These are phyloP conservation scores for Mamestra brassicae DNA, from an alignment of 2,888 invertebrate genomes.

Conservation along the genomic window DNA sequence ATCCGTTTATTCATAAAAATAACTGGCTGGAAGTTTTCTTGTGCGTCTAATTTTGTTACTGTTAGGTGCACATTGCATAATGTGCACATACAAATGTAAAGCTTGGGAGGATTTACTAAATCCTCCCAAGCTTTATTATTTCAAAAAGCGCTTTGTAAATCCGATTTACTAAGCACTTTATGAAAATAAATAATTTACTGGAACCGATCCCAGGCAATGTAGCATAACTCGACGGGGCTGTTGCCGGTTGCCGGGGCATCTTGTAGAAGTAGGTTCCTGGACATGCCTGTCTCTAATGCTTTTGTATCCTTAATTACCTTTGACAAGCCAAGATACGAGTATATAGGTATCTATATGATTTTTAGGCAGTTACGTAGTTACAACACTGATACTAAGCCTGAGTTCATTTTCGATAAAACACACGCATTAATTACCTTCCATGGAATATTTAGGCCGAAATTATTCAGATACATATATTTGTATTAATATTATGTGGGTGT, in stretches of 20 bases:
- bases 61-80: constrained; percentile 26
- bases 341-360: background rate
- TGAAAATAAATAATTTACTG: too few relatives aligned
- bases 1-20: constrained; percentile 66
- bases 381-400: too few relatives aligned
- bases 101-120: constrained; percentile 9
- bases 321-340: background rate
- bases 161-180: too few relatives aligned
- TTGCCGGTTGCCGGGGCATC: background rate
- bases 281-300: background rate
- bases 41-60: constrained; percentile 56
- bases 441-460: too few relatives aligned
- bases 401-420: background rate
- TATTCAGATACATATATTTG: too few relatives aligned
- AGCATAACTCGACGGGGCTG: background rate
- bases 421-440: too few relatives aligned
- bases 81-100: constrained; percentile 12
- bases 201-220: too few relatives aligned
- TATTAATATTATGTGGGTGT: background rate
- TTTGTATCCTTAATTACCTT: background rate
- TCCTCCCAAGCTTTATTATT: too few relatives aligned
- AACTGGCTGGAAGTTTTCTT: constrained; percentile 56
- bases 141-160: too few relatives aligned
- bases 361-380: background rate
- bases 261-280: background rate